Evolutionary conservation across 2,797 vertebrate genomes (phyloP).

Genomic region (Crax fasciolata): DNA sequence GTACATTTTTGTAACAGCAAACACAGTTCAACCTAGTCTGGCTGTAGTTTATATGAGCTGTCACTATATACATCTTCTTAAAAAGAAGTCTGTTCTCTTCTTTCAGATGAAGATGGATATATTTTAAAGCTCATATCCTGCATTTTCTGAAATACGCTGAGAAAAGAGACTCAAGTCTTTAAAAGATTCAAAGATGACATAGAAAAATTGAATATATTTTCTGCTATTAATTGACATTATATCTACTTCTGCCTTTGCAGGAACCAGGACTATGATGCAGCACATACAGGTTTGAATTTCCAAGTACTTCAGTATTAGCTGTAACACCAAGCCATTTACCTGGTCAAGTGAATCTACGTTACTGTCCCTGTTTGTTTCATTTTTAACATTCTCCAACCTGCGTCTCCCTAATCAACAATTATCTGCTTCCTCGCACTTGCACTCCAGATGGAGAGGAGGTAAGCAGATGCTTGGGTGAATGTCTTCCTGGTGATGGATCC

Average conservation of each 20-base stretch:
- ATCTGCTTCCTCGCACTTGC: conserved; percentile 60
- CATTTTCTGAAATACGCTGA: not conserved
- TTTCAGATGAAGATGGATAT: not conserved
- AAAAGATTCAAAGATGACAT: not conserved
- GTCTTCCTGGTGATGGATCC: not conserved
- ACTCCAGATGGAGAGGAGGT: conserved; percentile 68
- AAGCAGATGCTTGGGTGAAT: conserved; percentile 69
- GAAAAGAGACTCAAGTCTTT: not conserved
- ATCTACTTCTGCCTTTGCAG: not conserved
- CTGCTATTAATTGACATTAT: not conserved
- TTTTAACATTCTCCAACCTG: conserved; percentile 49
- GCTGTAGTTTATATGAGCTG: not conserved
- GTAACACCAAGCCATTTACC: not conserved
- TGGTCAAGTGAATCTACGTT: not conserved
- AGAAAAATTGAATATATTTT: not conserved
- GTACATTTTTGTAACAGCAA: not conserved
- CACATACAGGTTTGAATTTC: not conserved
- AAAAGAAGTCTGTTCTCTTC: not conserved
- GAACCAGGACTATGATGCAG: not conserved
- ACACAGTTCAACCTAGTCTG: not conserved
- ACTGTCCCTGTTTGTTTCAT: not conserved
- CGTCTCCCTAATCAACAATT: conserved; percentile 46
- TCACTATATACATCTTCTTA: not conserved
- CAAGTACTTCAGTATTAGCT: not conserved
- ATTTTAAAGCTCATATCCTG: not conserved